A percentile compares a stretch with the other conserved stretches of the same genome.
phyloP scores from a whole-genome alignment of 2,888 invertebrate genomes.

The Agapostemon virescens region DNA sequence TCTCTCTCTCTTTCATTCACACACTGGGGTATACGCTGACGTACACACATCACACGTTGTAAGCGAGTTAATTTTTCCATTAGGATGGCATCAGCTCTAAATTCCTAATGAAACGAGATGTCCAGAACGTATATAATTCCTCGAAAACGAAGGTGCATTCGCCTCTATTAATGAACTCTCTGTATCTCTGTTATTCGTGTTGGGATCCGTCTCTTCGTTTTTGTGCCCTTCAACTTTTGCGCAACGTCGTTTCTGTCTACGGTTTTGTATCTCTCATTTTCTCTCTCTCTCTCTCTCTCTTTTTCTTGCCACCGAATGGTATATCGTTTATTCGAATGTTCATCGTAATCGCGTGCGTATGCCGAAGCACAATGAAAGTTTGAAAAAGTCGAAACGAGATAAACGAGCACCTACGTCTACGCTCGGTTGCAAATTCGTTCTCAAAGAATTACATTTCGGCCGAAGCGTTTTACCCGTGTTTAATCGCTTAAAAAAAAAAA shows the following conservation, averaged over 20 bases:
- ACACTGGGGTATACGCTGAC: slow-evolving; percentile 48
- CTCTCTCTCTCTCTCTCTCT: too few species aligned
- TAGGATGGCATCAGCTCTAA: slow-evolving; percentile 64
- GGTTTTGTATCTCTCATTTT: not conserved
- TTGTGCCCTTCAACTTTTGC: not conserved
- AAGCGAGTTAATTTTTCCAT: slow-evolving; percentile 64
- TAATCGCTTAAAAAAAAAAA: not conserved
- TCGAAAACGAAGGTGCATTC: slow-evolving; percentile 31
- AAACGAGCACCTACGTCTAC: not conserved
- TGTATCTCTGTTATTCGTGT: not conserved
- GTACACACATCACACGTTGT: slow-evolving; percentile 61
- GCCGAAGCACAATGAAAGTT: slow-evolving; percentile 34
- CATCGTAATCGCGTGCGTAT: slow-evolving; percentile 20
- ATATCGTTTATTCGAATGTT: slow-evolving; percentile 16
- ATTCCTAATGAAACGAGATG: slow-evolving; percentile 14
- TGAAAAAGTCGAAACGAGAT: slow-evolving; percentile 17
- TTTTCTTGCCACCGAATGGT: slow-evolving; percentile 1
- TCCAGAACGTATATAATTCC: slow-evolving; percentile 25
- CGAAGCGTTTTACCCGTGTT: not conserved
- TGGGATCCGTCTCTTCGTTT: not conserved
- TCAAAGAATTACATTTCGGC: slow-evolving; percentile 36
- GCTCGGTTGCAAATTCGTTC: slow-evolving; percentile 19
- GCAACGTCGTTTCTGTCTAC: not conserved
- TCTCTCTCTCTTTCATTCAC: slow-evolving; percentile 25
- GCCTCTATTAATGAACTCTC: not conserved